A percentile compares a stretch with the other conserved stretches of the same genome.
These are phyloP conservation scores for Caradrina clavipalpis DNA, from an alignment of 2,888 invertebrate species.

Conservation along the genomic window DNA sequence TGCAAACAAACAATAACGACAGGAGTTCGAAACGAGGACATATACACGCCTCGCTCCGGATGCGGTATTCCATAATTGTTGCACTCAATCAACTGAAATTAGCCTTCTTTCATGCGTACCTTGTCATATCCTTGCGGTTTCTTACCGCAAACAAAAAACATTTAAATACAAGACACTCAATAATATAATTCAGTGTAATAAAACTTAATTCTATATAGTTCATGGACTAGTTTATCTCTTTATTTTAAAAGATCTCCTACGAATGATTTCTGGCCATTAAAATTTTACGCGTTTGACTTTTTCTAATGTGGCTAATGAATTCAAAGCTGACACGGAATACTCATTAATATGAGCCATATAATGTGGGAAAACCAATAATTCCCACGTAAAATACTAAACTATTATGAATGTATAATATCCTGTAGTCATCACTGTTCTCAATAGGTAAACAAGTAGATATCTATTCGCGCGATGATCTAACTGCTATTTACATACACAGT, in stretches of 20 bases:
- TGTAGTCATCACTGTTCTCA: conserved; percentile 10
- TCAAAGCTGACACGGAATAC: conserved; percentile 32
- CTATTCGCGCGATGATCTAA: conserved; percentile 39
- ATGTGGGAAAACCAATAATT: conserved; percentile 49
- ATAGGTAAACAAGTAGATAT: conserved; percentile 16
- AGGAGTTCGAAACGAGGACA: conserved; percentile 63
- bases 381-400: conserved; percentile 25
- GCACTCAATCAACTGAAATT: conserved; percentile 73
- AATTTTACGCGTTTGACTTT: conserved; percentile 37
- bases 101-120: conserved; percentile 69
- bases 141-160: conserved; percentile 43
- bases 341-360: conserved; percentile 17
- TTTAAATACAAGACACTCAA: conserved; percentile 31
- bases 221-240: conserved; percentile 21
- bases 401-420: conserved; percentile 34
- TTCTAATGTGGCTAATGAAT: conserved; percentile 31
- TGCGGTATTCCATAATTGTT: conserved; percentile 82
- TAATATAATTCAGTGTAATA: conserved; percentile 30
- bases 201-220: conserved; percentile 36
- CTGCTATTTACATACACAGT: conserved; percentile 41
- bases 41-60: conserved; percentile 85
- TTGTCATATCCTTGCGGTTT: conserved; percentile 66
- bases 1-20: conserved; percentile 60
- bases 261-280: conserved; percentile 28
- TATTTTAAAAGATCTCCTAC: conserved; percentile 11